Conservation (phyloP, 2,888 invertebrate species). For the Drymonia ruficornis region DNA sequence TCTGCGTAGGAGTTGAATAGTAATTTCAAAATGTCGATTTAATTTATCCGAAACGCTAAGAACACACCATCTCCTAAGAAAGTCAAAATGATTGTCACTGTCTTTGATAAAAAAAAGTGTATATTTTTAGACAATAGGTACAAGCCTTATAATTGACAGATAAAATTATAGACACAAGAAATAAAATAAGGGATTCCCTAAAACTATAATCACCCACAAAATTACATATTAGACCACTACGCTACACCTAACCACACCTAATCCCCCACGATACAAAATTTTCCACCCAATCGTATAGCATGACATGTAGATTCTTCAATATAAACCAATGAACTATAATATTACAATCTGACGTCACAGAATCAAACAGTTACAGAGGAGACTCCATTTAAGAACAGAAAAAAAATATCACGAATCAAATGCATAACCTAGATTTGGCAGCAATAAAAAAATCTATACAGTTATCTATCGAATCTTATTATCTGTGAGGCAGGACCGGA, state of each 20-base stretch:
- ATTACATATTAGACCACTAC: no score
- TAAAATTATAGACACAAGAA: no score
- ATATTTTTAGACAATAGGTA: no score
- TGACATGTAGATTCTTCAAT: conserved; percentile 7
- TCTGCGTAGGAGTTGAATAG: background rate
- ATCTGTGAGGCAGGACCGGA: conserved; percentile 68
- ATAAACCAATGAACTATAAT: conserved; percentile 14
- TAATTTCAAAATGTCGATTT: no score
- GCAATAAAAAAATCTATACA: conserved; percentile 77
- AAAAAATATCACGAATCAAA: conserved; percentile 65
- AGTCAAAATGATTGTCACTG: no score
- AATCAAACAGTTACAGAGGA: conserved; percentile 43
- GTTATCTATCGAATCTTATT: conserved; percentile 82
- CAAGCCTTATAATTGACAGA: no score
- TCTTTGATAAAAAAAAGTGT: no score
- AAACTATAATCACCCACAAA: background rate
- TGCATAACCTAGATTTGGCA: conserved; percentile 65
- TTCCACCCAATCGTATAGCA: background rate
- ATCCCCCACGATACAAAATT: background rate
- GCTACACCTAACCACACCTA: no score
- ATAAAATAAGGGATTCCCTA: background rate
- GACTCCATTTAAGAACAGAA: conserved; percentile 36
- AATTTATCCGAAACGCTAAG: no score
- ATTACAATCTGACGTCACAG: conserved; percentile 35
- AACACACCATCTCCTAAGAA: no score